Evolutionary conservation across 2,113 vertebrate genomes (phyloP).

Genomic region (Setophaga coronata): DNA sequence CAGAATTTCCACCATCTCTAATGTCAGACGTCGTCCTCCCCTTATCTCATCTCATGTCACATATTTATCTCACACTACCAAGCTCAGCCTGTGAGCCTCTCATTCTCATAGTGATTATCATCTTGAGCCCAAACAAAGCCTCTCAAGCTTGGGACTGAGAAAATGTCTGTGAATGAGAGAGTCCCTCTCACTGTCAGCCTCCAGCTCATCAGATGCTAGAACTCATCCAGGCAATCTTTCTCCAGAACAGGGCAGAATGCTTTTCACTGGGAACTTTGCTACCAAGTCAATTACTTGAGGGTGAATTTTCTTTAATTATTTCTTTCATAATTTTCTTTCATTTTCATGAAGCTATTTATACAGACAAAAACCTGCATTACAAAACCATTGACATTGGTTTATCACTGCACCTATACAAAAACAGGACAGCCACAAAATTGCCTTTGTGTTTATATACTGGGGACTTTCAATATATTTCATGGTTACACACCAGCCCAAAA

Average conservation of each 20-base stretch:
- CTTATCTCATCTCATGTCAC: not conserved
- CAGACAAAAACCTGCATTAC: not conserved
- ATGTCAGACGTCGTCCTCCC: accelerated
- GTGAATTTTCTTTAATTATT: not conserved
- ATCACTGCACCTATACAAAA: not conserved
- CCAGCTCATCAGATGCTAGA: not conserved
- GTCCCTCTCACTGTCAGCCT: not conserved
- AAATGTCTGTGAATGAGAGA: not conserved
- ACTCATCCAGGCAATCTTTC: not conserved
- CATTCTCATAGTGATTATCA: not conserved
- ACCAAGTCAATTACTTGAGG: not conserved
- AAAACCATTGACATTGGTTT: not conserved
- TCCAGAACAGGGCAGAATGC: not conserved
- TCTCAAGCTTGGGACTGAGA: not conserved
- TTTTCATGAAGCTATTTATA: not conserved
- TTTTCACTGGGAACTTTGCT: not conserved
- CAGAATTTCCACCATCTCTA: not conserved
- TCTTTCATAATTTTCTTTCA: no score
- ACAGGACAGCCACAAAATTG: not conserved
- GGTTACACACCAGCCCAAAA: not conserved
- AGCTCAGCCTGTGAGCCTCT: not conserved
- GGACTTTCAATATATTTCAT: not conserved
- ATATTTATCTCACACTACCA: not conserved
- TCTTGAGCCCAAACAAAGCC: not conserved
- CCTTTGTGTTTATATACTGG: not conserved